phyloP scores from a whole-genome alignment of 1,140 invertebrate genomes.

The Lerema accius region DNA sequence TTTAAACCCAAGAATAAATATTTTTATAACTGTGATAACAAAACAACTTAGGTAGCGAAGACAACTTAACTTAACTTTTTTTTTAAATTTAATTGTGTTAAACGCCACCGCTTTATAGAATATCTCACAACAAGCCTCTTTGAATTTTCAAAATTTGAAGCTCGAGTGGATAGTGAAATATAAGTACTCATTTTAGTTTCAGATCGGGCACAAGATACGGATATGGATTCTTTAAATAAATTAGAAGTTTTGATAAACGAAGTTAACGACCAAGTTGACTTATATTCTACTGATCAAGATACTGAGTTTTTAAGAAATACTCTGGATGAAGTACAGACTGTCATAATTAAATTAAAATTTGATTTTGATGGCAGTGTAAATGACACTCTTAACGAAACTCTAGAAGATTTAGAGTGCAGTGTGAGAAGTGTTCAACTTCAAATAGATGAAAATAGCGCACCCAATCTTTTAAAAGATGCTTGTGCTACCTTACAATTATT shows the following conservation, averaged over 20 bases:
- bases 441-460: slow-evolving; percentile 67
- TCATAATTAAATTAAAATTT: slow-evolving; percentile 70
- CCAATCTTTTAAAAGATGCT: slow-evolving; percentile 66
- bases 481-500: slow-evolving; percentile 63
- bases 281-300: slow-evolving; percentile 42
- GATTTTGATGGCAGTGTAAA: slow-evolving; percentile 58
- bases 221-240: slow-evolving; percentile 46
- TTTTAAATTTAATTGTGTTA: no score
- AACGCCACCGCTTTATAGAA: no score
- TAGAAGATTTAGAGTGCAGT: slow-evolving; percentile 78
- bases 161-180: no score
- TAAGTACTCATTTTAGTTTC: slow-evolving; percentile 19
- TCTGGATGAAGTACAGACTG: slow-evolving; percentile 73
- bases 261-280: slow-evolving; percentile 52
- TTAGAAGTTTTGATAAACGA: slow-evolving; percentile 58
- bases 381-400: slow-evolving; percentile 72
- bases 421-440: slow-evolving; percentile 76
- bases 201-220: slow-evolving; percentile 9
- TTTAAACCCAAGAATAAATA: no score
- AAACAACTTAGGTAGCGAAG: no score
- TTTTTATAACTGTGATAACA: no score
- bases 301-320: slow-evolving; percentile 55
- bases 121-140: no score
- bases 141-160: no score
- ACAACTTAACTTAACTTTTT: no score